Percentiles rank a stretch among this genome's conserved stretches.
These are phyloP conservation scores for Drosophila lacicola DNA, from an alignment of 2,888 invertebrate species.

Conservation along the genomic window DNA sequence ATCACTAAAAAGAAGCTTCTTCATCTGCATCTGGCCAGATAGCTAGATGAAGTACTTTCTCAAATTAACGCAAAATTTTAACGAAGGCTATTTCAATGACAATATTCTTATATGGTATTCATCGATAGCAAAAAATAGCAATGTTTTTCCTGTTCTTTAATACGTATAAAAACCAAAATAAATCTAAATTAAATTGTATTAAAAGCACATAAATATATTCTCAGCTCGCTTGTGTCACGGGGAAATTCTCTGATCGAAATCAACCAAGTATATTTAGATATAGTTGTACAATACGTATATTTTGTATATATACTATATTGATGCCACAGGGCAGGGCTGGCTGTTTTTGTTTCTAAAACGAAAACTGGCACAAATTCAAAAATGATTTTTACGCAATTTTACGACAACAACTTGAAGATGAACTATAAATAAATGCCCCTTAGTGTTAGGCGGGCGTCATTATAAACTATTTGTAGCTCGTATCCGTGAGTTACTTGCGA, in stretches of 20 bases:
- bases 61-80: no score
- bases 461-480: constrained; percentile 61
- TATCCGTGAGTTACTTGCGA: constrained; percentile 57
- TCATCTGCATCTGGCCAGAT: no score
- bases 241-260: constrained; percentile 46
- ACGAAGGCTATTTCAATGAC: no score
- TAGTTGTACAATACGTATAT: constrained; percentile 24
- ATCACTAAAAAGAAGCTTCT: no score
- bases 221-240: constrained; percentile 45
- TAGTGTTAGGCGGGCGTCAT: constrained; percentile 36
- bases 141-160: neutral
- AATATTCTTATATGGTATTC: neutral
- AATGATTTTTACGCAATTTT: constrained; percentile 79
- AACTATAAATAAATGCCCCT: constrained; percentile 76
- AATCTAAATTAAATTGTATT: constrained; percentile 68
- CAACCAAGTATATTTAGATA: neutral
- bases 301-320: constrained; percentile 14
- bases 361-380: constrained; percentile 80
- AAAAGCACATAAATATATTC: constrained; percentile 77
- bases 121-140: no score
- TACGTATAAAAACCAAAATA: constrained; percentile 3
- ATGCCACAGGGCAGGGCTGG: constrained; percentile 39
- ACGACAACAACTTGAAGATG: constrained; percentile 76
- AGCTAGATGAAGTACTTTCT: no score
- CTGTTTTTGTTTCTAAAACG: constrained; percentile 43